These are phyloP conservation scores for Rostratula benghalensis DNA, from an alignment of 2,113 vertebrate species.

Conservation along the genomic window DNA sequence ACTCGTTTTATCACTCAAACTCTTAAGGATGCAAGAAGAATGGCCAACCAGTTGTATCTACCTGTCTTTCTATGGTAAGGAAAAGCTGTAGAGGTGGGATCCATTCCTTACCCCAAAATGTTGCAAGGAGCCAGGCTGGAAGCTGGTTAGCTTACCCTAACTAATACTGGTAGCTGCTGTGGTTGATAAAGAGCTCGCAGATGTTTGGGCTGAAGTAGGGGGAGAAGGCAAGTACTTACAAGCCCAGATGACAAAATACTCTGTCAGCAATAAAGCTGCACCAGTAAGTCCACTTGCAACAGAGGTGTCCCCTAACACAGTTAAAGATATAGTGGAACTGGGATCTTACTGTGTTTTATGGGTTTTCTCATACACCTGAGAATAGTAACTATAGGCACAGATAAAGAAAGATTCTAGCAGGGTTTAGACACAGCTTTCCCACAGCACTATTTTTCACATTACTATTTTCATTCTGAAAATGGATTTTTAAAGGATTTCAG, in stretches of 20 bases:
- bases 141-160: neutral
- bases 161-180: neutral
- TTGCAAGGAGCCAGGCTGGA: neutral
- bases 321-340: neutral
- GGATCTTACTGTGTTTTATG: neutral
- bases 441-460: neutral
- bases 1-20: neutral
- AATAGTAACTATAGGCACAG: neutral
- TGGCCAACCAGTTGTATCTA: too few relatives aligned
- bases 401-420: neutral
- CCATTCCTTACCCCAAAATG: neutral
- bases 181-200: neutral
- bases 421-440: neutral
- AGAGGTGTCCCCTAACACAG: neutral
- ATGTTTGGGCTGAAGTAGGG: neutral
- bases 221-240: neutral
- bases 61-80: neutral
- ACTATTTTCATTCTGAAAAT: neutral
- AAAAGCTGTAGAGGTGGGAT: neutral
- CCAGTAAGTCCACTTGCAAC: neutral
- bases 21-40: neutral
- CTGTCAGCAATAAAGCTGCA: neutral
- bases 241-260: neutral
- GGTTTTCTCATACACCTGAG: neutral
- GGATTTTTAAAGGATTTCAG: neutral